A percentile compares a stretch with the other conserved stretches of the same genome.
phyloP scores from a whole-genome alignment of 2,113 vertebrate genomes.

The Hippolais icterina region DNA sequence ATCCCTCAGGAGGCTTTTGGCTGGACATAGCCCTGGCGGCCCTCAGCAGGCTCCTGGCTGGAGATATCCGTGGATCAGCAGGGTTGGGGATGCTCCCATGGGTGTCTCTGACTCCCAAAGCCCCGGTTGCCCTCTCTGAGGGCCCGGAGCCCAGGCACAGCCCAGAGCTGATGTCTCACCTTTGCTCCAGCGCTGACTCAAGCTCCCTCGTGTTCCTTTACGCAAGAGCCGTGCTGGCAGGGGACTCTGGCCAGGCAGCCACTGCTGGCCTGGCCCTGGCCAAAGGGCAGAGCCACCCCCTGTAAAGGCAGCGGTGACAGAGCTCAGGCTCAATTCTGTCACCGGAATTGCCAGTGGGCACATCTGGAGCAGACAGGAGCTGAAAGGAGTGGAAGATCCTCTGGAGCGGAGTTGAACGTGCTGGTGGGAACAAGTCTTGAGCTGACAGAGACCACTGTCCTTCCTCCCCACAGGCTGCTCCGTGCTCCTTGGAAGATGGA shows the following conservation, averaged over 20 bases:
- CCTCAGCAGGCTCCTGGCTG: not conserved
- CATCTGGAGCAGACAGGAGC: not conserved
- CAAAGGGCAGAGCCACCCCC: slow-evolving; percentile 24
- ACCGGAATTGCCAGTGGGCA: not conserved
- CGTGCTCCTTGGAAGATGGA: not conserved
- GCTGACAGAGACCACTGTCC: not conserved
- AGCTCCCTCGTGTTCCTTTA: not conserved
- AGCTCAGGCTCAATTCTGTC: not conserved
- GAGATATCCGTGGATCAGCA: rapidly evolving
- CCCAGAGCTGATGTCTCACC: not conserved
- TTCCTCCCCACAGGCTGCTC: not conserved
- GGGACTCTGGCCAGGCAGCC: not conserved
- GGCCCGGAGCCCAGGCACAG: not conserved
- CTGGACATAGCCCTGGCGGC: not conserved
- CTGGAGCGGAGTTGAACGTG: rapidly evolving
- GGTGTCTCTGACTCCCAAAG: not conserved
- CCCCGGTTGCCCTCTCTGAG: rapidly evolving
- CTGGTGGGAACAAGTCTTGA: not conserved
- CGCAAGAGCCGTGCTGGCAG: not conserved
- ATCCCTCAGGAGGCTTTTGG: rapidly evolving
- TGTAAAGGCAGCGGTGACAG: not conserved
- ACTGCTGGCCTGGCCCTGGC: not conserved
- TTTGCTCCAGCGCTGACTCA: slow-evolving; percentile 37
- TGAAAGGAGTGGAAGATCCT: not conserved
- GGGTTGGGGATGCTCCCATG: rapidly evolving